Conservation (phyloP, 2,113 vertebrate species). For the Lucifuga dentata region DNA sequence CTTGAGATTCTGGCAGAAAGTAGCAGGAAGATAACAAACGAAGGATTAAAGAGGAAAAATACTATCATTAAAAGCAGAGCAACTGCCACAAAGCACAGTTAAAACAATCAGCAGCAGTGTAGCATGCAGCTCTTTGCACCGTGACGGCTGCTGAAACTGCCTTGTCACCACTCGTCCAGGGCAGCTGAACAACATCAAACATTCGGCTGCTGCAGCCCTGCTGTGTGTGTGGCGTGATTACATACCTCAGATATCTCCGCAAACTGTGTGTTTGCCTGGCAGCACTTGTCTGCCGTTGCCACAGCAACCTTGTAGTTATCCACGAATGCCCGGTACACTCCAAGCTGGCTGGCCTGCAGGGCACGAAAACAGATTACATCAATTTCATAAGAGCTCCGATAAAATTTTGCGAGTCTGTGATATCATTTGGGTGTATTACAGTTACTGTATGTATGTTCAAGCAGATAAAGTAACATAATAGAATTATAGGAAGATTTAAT, state of each 20-base stretch:
- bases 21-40: conserved; percentile 47
- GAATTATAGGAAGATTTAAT: background rate
- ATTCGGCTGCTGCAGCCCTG: conserved; percentile 24
- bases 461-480: background rate
- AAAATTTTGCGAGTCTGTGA: conserved; percentile 18
- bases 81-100: conserved; percentile 33
- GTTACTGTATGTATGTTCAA: background rate
- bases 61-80: conserved; percentile 31
- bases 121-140: conserved; percentile 15
- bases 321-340: conserved; percentile 98
- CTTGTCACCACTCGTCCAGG: conserved; percentile 55
- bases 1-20: conserved; percentile 88
- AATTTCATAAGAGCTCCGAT: background rate
- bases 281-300: conserved; percentile 98
- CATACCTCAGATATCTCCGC: conserved; percentile 99
- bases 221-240: conserved; percentile 43
- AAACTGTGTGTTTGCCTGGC: conserved; percentile 97
- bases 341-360: conserved; percentile 94
- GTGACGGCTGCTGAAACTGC: conserved; percentile 39
- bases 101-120: conserved; percentile 38
- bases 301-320: conserved; percentile 98
- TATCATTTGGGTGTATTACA: background rate
- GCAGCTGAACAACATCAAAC: conserved; percentile 65
- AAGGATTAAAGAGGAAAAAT: conserved; percentile 12
- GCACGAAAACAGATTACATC: conserved; percentile 23